Conservation (phyloP, 1,140 invertebrate species). For the Stenopsyche tienmushanensis region DNA sequence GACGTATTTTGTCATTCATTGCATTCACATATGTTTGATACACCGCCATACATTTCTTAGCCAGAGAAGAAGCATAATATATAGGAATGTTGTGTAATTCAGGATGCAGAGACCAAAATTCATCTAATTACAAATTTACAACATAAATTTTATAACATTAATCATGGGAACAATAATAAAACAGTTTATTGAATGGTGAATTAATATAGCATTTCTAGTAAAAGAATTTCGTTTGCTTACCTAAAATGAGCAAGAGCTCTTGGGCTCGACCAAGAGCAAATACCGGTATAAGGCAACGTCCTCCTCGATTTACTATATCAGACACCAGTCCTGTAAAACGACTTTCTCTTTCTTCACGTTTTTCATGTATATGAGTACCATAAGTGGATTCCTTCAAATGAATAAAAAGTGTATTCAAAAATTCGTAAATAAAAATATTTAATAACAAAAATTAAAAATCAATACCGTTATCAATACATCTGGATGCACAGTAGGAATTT, state of each 20-base stretch:
- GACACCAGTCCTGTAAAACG: slow-evolving; percentile 94
- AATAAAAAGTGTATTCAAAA: neutral
- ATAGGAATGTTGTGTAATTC: slow-evolving; percentile 99
- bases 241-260: slow-evolving; percentile 91
- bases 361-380: slow-evolving; percentile 99
- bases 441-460: slow-evolving; percentile 36
- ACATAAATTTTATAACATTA: slow-evolving; percentile 7
- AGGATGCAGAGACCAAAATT: slow-evolving; percentile 97
- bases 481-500: slow-evolving; percentile 93
- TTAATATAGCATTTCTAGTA: neutral
- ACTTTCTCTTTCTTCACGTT: slow-evolving; percentile 92
- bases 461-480: slow-evolving; percentile 93
- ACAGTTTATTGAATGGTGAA: neutral
- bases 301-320: slow-evolving; percentile 94
- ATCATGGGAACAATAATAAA: neutral
- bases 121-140: slow-evolving; percentile 63
- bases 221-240: slow-evolving; percentile 47
- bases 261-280: slow-evolving; percentile 98
- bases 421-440: slow-evolving; percentile 20
- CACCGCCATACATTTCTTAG: slow-evolving; percentile 99
- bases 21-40: slow-evolving; percentile 99
- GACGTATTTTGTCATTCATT: slow-evolving; percentile 96
- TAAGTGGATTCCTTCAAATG: slow-evolving; percentile 89
- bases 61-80: slow-evolving; percentile 98
- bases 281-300: slow-evolving; percentile 96